phyloP scores from a whole-genome alignment of 1,140 invertebrate species.

The Scaptomyza hsui region DNA sequence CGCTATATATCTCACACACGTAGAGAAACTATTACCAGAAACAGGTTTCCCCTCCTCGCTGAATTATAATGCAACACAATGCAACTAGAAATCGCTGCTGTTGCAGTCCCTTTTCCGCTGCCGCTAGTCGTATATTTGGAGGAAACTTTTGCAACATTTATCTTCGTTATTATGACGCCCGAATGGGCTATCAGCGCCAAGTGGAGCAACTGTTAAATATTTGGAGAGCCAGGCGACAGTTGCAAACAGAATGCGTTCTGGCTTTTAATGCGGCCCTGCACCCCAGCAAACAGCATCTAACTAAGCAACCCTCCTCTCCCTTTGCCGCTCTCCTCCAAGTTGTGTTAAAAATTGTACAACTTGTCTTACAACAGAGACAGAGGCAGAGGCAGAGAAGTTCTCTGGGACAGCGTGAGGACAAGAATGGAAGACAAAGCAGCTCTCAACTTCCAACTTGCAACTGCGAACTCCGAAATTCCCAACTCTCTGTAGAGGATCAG shows the following conservation, averaged over 20 bases:
- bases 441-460: not conserved
- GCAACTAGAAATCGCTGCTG: constrained; percentile 45
- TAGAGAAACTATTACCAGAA: constrained; percentile 33
- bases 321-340: not conserved
- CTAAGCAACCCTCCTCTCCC: constrained; percentile 1
- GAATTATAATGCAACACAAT: constrained; percentile 66
- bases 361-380: constrained; percentile 53
- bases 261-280: constrained; percentile 42
- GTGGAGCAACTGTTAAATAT: constrained; percentile 74
- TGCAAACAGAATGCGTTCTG: constrained; percentile 52
- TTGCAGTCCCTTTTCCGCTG: constrained; percentile 1
- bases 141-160: constrained; percentile 76
- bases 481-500: constrained; percentile 1
- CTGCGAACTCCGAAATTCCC: too few relatives aligned
- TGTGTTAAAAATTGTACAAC: constrained; percentile 64
- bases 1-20: not conserved
- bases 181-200: constrained; percentile 77
- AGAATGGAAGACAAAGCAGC: constrained; percentile 49
- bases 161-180: constrained; percentile 82
- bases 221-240: constrained; percentile 54
- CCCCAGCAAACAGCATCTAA: constrained; percentile 16
- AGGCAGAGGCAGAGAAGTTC: not conserved
- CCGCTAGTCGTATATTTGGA: constrained; percentile 46
- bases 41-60: constrained; percentile 13
- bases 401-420: constrained; percentile 9